Conservation (phyloP, 2,797 vertebrate genomes). For the Silurus aristotelis region DNA sequence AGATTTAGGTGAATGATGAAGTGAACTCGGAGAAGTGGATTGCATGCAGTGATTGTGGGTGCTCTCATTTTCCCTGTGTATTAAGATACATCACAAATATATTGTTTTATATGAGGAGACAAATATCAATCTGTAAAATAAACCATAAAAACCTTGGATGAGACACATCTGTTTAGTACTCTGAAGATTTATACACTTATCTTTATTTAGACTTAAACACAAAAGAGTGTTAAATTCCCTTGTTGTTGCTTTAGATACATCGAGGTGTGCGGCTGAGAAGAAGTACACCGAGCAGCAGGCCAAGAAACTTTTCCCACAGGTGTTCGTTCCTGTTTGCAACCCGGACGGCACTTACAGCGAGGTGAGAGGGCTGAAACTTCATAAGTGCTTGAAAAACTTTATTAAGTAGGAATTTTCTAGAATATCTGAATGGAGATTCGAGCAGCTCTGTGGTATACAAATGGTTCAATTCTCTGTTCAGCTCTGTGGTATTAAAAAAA, state of each 20-base stretch:
- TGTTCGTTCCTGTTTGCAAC: constrained; percentile 95
- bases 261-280: constrained; percentile 95
- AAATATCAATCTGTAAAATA: neutral
- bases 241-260: constrained; percentile 79
- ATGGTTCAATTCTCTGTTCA: neutral
- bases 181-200: neutral
- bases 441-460: neutral
- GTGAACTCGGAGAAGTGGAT: constrained; percentile 10
- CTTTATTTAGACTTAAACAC: neutral
- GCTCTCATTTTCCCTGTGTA: neutral
- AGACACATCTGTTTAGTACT: neutral
- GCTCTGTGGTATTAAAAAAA: neutral
- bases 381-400: neutral
- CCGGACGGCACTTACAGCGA: constrained; percentile 95
- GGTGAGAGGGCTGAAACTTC: constrained; percentile 70
- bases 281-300: constrained; percentile 98
- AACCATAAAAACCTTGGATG: neutral
- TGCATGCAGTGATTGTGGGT: neutral
- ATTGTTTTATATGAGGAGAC: neutral
- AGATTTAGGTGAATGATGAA: constrained; percentile 37
- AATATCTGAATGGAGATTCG: neutral
- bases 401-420: too few species aligned
- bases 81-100: neutral
- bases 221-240: neutral
- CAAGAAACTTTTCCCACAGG: constrained; percentile 92